Conservation (phyloP, 2,888 invertebrate species). For the Cataglyphis livida region DNA sequence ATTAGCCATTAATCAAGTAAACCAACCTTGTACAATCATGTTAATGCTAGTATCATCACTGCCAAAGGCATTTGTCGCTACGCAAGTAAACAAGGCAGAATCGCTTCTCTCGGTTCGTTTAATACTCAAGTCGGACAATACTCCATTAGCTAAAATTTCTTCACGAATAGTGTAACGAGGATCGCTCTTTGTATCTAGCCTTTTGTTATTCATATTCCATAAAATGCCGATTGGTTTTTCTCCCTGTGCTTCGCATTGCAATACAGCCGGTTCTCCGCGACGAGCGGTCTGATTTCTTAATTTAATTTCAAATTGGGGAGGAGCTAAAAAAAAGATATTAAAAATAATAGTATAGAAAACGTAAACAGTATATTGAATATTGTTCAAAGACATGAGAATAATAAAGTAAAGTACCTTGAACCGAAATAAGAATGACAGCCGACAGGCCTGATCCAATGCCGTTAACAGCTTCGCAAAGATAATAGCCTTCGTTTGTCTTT, state of each 20-base stretch:
- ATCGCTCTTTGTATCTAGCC: slow-evolving; percentile 95
- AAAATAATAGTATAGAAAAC: background rate
- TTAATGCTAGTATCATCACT: slow-evolving; percentile 98
- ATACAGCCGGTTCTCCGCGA: slow-evolving; percentile 95
- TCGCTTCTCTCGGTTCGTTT: slow-evolving; percentile 95
- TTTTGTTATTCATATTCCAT: slow-evolving; percentile 98
- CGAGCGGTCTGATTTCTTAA: slow-evolving; percentile 96
- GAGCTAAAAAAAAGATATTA: slow-evolving; percentile 87
- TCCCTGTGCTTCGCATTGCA: slow-evolving; percentile 97
- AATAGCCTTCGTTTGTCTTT: slow-evolving; percentile 97
- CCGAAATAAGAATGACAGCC: slow-evolving; percentile 96
- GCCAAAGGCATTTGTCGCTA: slow-evolving; percentile 97
- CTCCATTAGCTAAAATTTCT: slow-evolving; percentile 95
- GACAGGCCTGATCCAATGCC: slow-evolving; percentile 98
- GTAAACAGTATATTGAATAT: background rate
- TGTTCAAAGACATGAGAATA: background rate
- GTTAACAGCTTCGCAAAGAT: slow-evolving; percentile 98
- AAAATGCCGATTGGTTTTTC: slow-evolving; percentile 97
- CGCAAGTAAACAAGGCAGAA: slow-evolving; percentile 96
- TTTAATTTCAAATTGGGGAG: slow-evolving; percentile 97
- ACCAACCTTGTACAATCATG: slow-evolving; percentile 95
- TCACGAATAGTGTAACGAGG: slow-evolving; percentile 94
- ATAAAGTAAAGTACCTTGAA: slow-evolving; percentile 91
- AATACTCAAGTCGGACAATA: slow-evolving; percentile 95
- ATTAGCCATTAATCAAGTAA: slow-evolving; percentile 8